Base-by-base conservation (phyloP, 2,888 invertebrate species). In the Osmoderma eremita region DNA sequence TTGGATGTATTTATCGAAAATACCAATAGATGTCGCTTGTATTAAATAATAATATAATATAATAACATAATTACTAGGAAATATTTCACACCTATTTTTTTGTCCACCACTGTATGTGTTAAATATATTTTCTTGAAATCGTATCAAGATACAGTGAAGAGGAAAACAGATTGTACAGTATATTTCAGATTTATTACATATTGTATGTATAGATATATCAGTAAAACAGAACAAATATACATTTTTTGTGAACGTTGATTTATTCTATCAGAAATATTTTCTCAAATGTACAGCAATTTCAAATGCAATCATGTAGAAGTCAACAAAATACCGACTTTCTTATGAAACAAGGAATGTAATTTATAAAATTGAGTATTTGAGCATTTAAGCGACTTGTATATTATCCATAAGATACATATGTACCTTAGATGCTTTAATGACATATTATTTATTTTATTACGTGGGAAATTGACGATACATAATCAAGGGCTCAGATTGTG, bases 401-500 rank as follows among this genome's bases (percentile, higher is more conserved):
- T 41, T 22, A 20, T 48, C 20, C 18, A 18, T 6, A 20, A 18
- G 3, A 30, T 30, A 48, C 48, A 6, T n/a, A n/a, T n/a, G n/a
- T 41, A 13, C 20, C 56, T 24, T 56, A 56, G 41, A 56, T 56
- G 56, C 56, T 56, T 41, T 22, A 56, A 56, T 56, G 41, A 13
- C n/a, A 15, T 22, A n/a, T 24, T 56, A 56, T 56, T 56, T 42
- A 42, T 42, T 42, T 2, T 42, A 15, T 42, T 20, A 13, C 18
- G 51, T 39, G 65, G 49, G 61, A 69, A 71, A 68, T 70, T 74
- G 73, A 67, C 73, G 63, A 64, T 68, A 71, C 69, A 73, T 74
- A 73, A 71, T 69, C 74, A 71, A 63, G 76, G 75, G 77, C 75
- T 76, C 77, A 75, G 76, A 72, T 73, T 73, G 66, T 72, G 72